Percentiles rank a stretch among this genome's conserved stretches.
These are phyloP conservation scores for Erebia epiphron DNA, from an alignment of 2,888 invertebrate species.

Conservation along the genomic window DNA sequence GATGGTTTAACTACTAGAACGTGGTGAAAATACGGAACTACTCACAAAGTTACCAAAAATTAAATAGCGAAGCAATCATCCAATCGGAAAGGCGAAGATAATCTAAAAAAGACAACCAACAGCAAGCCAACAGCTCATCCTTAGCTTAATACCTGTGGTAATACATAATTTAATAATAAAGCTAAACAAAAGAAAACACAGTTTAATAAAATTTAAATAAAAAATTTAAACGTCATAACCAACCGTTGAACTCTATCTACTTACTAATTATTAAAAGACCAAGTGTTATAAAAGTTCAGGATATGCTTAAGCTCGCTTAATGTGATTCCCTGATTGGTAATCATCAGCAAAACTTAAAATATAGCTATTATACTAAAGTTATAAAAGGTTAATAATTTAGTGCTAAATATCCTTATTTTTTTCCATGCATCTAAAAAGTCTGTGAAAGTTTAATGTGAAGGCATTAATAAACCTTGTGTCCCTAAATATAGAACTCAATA, in stretches of 20 bases:
- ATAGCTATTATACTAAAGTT: not conserved
- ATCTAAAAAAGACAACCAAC: not conserved
- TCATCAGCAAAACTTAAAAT: not conserved
- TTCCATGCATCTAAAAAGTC: not conserved
- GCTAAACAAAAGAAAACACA: not conserved
- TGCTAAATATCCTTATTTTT: not conserved
- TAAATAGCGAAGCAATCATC: not conserved
- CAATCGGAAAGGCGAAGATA: not conserved
- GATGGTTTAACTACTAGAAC: not conserved
- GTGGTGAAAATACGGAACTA: not conserved
- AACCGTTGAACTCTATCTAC: not conserved
- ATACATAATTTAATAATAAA: not conserved
- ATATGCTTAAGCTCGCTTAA: not conserved
- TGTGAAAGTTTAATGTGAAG: not conserved
- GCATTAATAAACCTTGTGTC: not conserved
- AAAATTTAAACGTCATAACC: not conserved
- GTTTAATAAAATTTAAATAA: not conserved
- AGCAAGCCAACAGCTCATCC: not conserved
- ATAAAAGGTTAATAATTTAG: not conserved
- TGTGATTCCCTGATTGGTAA: not conserved
- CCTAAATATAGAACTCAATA: not conserved
- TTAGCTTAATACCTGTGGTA: not conserved
- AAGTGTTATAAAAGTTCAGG: not conserved
- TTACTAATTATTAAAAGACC: not conserved
- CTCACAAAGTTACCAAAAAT: not conserved